Conservation (phyloP, 2,888 invertebrate genomes). For the Brenthis daphne region DNA sequence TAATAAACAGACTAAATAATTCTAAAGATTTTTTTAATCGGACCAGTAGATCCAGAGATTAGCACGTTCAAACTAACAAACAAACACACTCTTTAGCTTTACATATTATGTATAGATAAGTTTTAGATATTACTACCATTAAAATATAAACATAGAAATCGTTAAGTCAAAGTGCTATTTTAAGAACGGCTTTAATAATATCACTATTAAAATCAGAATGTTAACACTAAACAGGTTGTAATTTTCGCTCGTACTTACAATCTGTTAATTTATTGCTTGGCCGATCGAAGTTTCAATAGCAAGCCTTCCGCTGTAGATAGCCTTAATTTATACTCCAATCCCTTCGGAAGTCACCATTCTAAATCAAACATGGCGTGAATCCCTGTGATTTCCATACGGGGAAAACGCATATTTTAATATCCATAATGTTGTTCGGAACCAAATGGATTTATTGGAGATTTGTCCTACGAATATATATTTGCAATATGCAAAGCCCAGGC, state of each 20-base stretch:
- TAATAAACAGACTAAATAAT: not conserved
- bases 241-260: constrained; percentile 31
- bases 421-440: constrained; percentile 55
- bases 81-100: no score
- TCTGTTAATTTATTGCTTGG: constrained; percentile 61
- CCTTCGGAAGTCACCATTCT: constrained; percentile 74
- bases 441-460: constrained; percentile 49
- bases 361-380: constrained; percentile 75
- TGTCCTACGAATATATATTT: constrained; percentile 29
- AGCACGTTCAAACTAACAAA: no score
- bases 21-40: no score
- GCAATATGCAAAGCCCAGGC: constrained; percentile 3
- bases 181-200: no score
- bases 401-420: constrained; percentile 69
- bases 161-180: no score
- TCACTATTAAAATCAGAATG: not conserved
- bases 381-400: constrained; percentile 54
- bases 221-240: constrained; percentile 23
- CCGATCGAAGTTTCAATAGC: constrained; percentile 55
- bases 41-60: no score
- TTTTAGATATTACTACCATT: no score
- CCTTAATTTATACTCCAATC: constrained; percentile 65
- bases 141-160: no score
- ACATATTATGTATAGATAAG: no score
- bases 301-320: constrained; percentile 59